Conservation (phyloP, 1,140 invertebrate genomes). For the Ericerus pela region DNA sequence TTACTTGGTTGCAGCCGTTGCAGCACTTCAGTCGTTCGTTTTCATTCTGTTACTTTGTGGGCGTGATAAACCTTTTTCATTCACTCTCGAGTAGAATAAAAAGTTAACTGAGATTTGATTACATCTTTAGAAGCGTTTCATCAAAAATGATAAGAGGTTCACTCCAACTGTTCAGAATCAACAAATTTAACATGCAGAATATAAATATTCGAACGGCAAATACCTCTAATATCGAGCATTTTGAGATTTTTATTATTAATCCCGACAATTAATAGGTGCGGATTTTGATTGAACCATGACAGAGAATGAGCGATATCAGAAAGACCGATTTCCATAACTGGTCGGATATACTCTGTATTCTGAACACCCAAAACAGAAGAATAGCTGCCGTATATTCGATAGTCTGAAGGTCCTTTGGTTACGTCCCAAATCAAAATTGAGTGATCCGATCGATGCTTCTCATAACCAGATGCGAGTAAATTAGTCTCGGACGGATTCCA, state of each 20-base stretch:
- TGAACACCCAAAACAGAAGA: not conserved
- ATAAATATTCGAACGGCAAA: no score
- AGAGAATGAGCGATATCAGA: slow-evolving; percentile 72
- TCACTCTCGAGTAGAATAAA: no score
- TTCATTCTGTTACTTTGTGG: no score
- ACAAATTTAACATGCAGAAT: no score
- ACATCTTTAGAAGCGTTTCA: no score
- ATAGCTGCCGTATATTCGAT: slow-evolving; percentile 1
- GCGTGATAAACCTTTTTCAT: no score
- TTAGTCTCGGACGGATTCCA: slow-evolving; percentile 79
- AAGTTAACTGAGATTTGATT: no score
- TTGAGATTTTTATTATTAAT: slow-evolving; percentile 80
- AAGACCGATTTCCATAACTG: slow-evolving; percentile 39
- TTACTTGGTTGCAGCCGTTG: no score
- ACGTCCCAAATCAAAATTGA: slow-evolving; percentile 71
- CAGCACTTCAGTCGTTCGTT: no score
- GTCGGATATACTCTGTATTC: slow-evolving; percentile 11
- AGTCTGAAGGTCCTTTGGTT: slow-evolving; percentile 32
- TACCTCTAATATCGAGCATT: slow-evolving; percentile 83
- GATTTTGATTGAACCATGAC: slow-evolving; percentile 62
- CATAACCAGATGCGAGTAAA: slow-evolving; percentile 67
- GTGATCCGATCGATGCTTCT: slow-evolving; percentile 69
- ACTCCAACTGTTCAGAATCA: no score
- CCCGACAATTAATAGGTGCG: slow-evolving; percentile 60
- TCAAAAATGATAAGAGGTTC: no score